These are phyloP conservation scores for Cacatua alba DNA, from an alignment of 2,113 vertebrate species.

Conservation along the genomic window DNA sequence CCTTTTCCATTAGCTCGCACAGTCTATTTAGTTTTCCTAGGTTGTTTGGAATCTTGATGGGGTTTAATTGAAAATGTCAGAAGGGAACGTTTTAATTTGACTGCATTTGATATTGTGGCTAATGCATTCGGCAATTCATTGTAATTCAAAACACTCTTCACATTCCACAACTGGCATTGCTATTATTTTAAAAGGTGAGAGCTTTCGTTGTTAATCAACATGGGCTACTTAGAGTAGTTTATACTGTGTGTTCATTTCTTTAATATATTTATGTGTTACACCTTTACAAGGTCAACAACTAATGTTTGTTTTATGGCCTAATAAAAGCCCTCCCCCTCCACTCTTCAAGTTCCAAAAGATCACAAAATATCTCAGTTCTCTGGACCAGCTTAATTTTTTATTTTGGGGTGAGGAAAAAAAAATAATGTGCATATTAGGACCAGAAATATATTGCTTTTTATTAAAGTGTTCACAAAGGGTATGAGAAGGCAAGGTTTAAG, in stretches of 20 bases:
- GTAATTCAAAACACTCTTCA: slow-evolving; percentile 46
- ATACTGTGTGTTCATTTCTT: background rate
- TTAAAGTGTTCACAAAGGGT: background rate
- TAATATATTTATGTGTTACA: background rate
- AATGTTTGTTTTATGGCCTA: background rate
- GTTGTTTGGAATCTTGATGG: slow-evolving; percentile 62
- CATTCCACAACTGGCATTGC: slow-evolving; percentile 6
- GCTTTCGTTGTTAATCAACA: slow-evolving; percentile 47
- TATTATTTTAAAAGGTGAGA: slow-evolving; percentile 56
- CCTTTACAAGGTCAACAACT: background rate
- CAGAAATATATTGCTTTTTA: background rate
- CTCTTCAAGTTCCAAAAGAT: background rate
- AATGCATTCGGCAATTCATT: slow-evolving; percentile 13
- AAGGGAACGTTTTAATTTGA: slow-evolving; percentile 69
- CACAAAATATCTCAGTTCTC: background rate
- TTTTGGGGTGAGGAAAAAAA: background rate
- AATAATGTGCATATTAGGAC: background rate
- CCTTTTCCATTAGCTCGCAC: slow-evolving; percentile 45
- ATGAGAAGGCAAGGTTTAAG: background rate
- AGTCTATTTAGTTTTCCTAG: slow-evolving; percentile 61
- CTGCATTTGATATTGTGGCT: slow-evolving; percentile 62
- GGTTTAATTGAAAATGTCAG: slow-evolving; percentile 70
- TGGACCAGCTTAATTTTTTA: background rate
- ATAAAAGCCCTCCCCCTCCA: fast-evolving
- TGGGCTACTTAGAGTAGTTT: background rate